Evolutionary conservation across 2,113 vertebrate genomes (phyloP).

Genomic region (cat (Felis catus)): DNA sequence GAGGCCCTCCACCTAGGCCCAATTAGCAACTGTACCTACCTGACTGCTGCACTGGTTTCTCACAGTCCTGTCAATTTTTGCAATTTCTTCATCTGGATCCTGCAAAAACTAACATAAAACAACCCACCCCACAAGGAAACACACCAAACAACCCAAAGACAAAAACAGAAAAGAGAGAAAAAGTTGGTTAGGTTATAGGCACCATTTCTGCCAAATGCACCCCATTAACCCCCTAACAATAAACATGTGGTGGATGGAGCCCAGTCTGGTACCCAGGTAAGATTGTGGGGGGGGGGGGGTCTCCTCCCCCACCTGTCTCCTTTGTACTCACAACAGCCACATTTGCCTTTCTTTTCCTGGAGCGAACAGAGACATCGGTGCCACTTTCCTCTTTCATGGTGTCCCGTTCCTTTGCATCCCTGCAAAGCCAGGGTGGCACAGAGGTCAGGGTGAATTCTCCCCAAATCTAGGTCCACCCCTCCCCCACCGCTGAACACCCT

Average conservation of each 20-base stretch:
- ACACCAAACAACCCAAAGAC: background rate
- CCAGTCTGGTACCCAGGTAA: constrained; percentile 26
- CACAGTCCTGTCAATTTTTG: constrained; percentile 84
- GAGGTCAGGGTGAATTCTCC: background rate
- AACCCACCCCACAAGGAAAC: background rate
- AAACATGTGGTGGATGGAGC: background rate
- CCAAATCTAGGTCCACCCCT: constrained; percentile 36
- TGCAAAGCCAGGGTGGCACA: constrained; percentile 14
- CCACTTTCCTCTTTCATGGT: constrained; percentile 75
- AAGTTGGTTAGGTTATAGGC: background rate
- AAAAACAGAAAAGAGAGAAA: background rate
- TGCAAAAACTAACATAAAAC: constrained; percentile 88
- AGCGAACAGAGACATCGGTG: constrained; percentile 77
- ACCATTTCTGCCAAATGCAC: background rate
- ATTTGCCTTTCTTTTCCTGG: constrained; percentile 96
- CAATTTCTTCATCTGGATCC: constrained; percentile 93
- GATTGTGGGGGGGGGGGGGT: too few species aligned
- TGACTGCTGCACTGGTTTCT: constrained; percentile 87
- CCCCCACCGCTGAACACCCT: constrained; percentile 52
- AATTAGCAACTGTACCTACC: constrained; percentile 78
- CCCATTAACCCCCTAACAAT: background rate
- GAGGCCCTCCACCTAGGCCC: too few species aligned
- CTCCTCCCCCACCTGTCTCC: constrained; percentile 33
- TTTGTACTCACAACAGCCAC: constrained; percentile 93
- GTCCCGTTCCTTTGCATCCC: constrained; percentile 79